phyloP scores from a whole-genome alignment of 2,797 vertebrate species.

The Staurois parvus region DNA sequence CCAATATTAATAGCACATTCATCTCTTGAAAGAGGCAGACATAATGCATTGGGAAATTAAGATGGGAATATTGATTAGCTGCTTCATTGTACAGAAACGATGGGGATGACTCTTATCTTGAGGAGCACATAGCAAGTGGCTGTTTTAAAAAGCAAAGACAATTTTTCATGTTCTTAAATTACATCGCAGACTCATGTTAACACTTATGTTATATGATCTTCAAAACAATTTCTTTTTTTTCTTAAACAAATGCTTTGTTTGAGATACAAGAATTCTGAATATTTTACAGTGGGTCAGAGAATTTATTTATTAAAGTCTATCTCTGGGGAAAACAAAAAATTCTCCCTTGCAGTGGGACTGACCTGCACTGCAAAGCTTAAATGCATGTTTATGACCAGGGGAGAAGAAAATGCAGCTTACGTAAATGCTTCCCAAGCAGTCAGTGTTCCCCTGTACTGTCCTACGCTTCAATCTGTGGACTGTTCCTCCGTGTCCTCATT shows the following conservation, averaged over 20 bases:
- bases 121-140: conserved; percentile 57
- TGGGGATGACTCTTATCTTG: conserved; percentile 67
- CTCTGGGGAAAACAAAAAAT: too few species aligned
- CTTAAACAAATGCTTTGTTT: background rate
- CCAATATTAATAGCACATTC: conserved; percentile 78
- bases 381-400: too few species aligned
- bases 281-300: too few species aligned
- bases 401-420: too few species aligned
- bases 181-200: conserved; percentile 3
- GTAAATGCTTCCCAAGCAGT: too few species aligned
- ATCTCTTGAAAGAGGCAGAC: conserved; percentile 74
- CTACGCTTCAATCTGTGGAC: too few species aligned
- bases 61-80: conserved; percentile 73
- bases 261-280: too few species aligned
- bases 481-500: too few species aligned
- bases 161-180: conserved; percentile 36
- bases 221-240: background rate
- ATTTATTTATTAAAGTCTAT: too few species aligned
- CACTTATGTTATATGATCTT: background rate
- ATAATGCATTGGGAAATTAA: conserved; percentile 79
- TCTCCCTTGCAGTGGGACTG: too few species aligned
- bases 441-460: too few species aligned
- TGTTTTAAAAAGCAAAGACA: conserved; percentile 45
- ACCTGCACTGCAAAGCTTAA: too few species aligned
- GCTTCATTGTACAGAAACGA: conserved; percentile 73